Evolutionary conservation across 2,797 vertebrate species (phyloP), one percentile per base, ranked within the genome.

Genomic region (Argentina silus): DNA sequence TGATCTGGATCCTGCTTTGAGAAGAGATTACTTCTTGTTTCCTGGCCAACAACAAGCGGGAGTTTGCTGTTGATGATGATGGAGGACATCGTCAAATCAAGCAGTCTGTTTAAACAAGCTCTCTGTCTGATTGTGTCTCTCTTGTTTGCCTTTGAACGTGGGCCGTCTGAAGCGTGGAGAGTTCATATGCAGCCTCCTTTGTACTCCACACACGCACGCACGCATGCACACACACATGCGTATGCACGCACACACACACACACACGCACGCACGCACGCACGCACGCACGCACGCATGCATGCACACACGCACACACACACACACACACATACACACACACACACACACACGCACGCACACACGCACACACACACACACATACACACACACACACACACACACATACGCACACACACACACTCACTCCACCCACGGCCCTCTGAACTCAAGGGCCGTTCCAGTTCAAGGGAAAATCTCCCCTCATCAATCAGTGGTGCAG

Each of bases 391-490:
- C 27, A 36, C 27, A 36, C 27, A 36, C 27, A 36, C 27, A 36
- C 4, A 36, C 27, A 4, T 4, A 36, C 4, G 27, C 70, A 79
- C 74, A 4, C 27, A 36, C 27, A 36, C 27, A 36, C 27, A 36
- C 27, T 36, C 27, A 78, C 61, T 12, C 67, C 50, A 6, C 82
- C 81, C 72, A 57, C 65, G 48, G 62, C 10, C 15, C 82, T 84
- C 75, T 86, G 83, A 87, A 87, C 84, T 85, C 77, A 47, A 10
- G 82, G 75, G 75, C 71, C 65, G 67, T 64, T 62, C 45, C 73
- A 88, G 86, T 90, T 91, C 87, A 91, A 90, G 87, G 82, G 83
- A 83, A 87, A 90, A 90, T 87, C 77, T 83, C 70, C 78, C 65
- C 9, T 81, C 79, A 91, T 89, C 87, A 88, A 87, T 90, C 86